Percentiles rank a stretch among this genome's conserved stretches.
Evolutionary conservation across 1,140 invertebrate genomes (phyloP).

Genomic region (Protaetia brevitarsis): DNA sequence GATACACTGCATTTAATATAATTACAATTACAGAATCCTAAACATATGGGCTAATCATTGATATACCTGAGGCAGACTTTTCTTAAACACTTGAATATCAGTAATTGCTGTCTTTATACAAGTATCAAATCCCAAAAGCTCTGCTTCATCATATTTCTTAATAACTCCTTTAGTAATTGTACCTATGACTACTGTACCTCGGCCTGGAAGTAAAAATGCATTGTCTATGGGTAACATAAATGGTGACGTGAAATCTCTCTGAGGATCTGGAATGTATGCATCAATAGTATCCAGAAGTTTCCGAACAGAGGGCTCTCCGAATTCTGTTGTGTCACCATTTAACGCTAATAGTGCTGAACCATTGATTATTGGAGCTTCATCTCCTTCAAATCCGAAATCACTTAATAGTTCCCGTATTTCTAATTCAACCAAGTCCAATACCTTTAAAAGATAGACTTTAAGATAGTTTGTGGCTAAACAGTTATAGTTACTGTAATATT

Average conservation of each 20-base stretch:
- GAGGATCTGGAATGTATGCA: constrained; percentile 81
- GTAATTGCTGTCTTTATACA: constrained; percentile 81
- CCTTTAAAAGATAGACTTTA: constrained; percentile 54
- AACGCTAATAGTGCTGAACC: constrained; percentile 89
- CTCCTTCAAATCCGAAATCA: constrained; percentile 92
- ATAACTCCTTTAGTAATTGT: constrained; percentile 83
- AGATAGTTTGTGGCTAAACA: too few species aligned
- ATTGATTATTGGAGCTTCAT: constrained; percentile 70
- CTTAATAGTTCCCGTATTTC: constrained; percentile 90
- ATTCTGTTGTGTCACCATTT: constrained; percentile 83
- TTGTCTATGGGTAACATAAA: constrained; percentile 92
- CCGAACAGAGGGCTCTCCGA: constrained; percentile 56
- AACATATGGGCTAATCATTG: too few species aligned
- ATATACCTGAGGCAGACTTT: constrained; percentile 91
- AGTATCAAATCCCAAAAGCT: constrained; percentile 92
- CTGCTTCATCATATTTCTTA: constrained; percentile 91
- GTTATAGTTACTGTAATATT: too few species aligned
- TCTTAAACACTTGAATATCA: constrained; percentile 97
- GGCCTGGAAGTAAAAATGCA: constrained; percentile 87
- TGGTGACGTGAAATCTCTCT: constrained; percentile 90
- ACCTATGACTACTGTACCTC: constrained; percentile 96
- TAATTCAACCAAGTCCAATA: constrained; percentile 97
- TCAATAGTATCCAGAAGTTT: constrained; percentile 89
- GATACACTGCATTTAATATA: too few species aligned
- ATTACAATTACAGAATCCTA: too few species aligned